Percentiles rank a stretch among this genome's conserved stretches.
These are phyloP conservation scores for Melitaea athalia DNA, from an alignment of 2,888 invertebrate genomes.

Conservation along the genomic window DNA sequence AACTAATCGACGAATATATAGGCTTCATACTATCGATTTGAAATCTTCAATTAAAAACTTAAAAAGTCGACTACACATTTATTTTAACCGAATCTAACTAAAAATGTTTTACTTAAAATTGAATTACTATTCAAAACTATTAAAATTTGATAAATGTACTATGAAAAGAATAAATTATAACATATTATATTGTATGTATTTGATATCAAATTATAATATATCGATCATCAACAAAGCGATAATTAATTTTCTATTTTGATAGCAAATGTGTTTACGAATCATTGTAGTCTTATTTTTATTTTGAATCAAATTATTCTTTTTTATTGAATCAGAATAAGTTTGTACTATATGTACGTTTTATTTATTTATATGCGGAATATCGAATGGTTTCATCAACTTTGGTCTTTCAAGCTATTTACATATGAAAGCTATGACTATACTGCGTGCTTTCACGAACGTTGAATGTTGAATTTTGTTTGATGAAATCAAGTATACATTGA, in stretches of 20 bases:
- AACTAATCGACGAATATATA: not conserved
- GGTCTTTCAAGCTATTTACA: slow-evolving; percentile 39
- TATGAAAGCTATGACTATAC: slow-evolving; percentile 34
- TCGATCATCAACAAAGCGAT: too few relatives aligned
- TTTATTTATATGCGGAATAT: not conserved
- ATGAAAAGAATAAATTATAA: too few relatives aligned
- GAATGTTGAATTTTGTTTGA: slow-evolving; percentile 6
- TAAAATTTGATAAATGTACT: too few relatives aligned
- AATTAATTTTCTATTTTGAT: too few relatives aligned
- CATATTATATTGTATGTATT: too few relatives aligned
- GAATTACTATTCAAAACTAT: too few relatives aligned
- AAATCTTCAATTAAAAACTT: not conserved
- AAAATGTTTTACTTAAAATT: too few relatives aligned
- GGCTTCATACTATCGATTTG: not conserved
- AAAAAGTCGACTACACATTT: not conserved
- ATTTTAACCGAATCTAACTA: too few relatives aligned
- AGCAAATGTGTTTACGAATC: too few relatives aligned
- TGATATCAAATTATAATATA: too few relatives aligned
- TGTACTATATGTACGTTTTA: not conserved
- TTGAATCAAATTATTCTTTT: not conserved
- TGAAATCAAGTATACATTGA: not conserved
- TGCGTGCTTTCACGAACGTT: not conserved
- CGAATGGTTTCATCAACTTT: slow-evolving; percentile 28
- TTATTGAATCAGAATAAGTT: not conserved
- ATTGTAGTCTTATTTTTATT: too few relatives aligned